Base-by-base conservation (phyloP, 2,888 invertebrate species). In the Plebejus argus region DNA sequence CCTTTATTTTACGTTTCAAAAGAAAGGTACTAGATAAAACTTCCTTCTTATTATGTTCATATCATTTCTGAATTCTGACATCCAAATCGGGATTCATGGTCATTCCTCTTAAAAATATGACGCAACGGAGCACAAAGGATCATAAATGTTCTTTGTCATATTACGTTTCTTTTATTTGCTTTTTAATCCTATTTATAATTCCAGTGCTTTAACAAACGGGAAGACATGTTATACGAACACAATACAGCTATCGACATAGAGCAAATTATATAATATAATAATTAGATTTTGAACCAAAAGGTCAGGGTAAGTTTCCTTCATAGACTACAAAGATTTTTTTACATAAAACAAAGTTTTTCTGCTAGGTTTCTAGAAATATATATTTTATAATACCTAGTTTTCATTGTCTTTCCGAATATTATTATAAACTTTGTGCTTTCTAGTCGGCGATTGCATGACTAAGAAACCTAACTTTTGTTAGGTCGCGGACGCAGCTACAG, bases 111-210 rank as follows among this genome's bases (percentile, higher is more conserved):
- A 76, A 76, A 76, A 39, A 66, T 18, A 28, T 35, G 70, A 35
- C 33, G 28, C 66, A 49, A 76, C n/a, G 70, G 35, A 76, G 23
- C 66, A 76, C 66, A 76, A 76, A 76, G 70, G 12, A 66, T 39
- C 39, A 49, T 76, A 76, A 76, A 76, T 76, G 61, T 66, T 53
- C 61, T 76, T 76, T 76, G 70, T 76, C 18, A 28, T 70, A n/a
- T 66, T 70, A 70, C 76, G 7, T 76, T 76, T 76, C 76, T 20
- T 39, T 76, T 76, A 66, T 70, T 49, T 66, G 23, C 45, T 70
- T 49, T 76, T 70, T 49, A 45, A 61, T 76, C 7, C 15, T 28
- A 76, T 76, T 70, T 35, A 33, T 7, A 70, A n/a, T 70, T 70
- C 33, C 23, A 12, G 8, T 23, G 53, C 53, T 53, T 23, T 23